Base-by-base conservation (phyloP, 2,113 vertebrate species). In the Tringa solitaria region DNA sequence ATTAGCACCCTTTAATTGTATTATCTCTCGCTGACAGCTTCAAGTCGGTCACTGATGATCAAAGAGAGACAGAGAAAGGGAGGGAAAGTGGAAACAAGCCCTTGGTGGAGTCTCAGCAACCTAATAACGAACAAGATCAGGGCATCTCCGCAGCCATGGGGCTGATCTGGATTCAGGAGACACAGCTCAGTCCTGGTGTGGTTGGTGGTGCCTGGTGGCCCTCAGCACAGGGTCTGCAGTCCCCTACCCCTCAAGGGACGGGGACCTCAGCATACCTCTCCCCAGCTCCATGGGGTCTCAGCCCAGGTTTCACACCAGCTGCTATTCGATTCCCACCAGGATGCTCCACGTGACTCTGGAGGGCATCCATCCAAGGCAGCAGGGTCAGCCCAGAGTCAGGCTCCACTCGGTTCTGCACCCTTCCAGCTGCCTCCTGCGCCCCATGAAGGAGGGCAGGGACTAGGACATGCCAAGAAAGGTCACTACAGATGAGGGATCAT, bases 1-100 rank as follows among this genome's bases (percentile, higher is more conserved):
- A 96, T 90, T 74, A 93, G 30, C 76, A 93, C 89, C 83, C 88
- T 94, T 77, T 96, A 96, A 96, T 89, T 94, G 91, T 21, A 91
- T 94, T 83, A 78, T 84, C 88, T 78, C 54, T 22, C 1, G 2
- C 81, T 93, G 90, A 69, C 87, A 78, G 82, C 89, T 74, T 57
- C 65, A 84, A 86, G 93, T 92, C 30, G 0, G 81, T 92, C 84
- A 41, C 80, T 61, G 80, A 37, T 61, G 84, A 89, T 97, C 92
- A 92, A 84, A 95, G 95, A 41, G 46, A 41, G 46, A 39, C 60
- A 35, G 60, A 56, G 85, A 19, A 14, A 30, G 50, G 41, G 67
- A 75, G 78, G 60, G 56, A 72, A 82, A 56, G 78, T 3, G 3
- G 64, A 60, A 84, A 64, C 23, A 26, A 94, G 41, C 6, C 70